phyloP scores from a whole-genome alignment of 2,113 vertebrate genomes.

The Nestor notabilis region DNA sequence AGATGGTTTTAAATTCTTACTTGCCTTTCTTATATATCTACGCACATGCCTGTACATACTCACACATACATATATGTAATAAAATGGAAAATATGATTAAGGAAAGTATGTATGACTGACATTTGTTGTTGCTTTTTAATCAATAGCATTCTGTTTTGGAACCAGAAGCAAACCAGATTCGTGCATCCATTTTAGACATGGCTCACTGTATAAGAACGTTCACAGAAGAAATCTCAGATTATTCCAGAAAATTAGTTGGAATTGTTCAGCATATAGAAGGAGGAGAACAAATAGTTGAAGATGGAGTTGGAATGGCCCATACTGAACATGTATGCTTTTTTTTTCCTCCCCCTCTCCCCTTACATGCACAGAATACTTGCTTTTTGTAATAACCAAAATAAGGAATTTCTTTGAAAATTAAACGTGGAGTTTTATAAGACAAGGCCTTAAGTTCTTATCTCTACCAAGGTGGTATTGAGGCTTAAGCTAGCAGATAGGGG shows the following conservation, averaged over 20 bases:
- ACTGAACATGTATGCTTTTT: conserved; percentile 89
- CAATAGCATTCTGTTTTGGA: conserved; percentile 92
- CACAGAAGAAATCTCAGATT: conserved; percentile 97
- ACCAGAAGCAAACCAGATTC: conserved; percentile 95
- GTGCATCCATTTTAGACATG: conserved; percentile 98
- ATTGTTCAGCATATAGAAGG: conserved; percentile 98
- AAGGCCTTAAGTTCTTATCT: not conserved
- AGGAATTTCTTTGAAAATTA: not conserved
- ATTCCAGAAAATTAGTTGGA: conserved; percentile 94
- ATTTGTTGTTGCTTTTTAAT: conserved; percentile 24
- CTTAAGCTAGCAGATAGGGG: not conserved
- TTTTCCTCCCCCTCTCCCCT: not conserved
- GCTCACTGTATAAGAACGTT: conserved; percentile 97
- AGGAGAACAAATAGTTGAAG: conserved; percentile 97
- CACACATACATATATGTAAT: not conserved
- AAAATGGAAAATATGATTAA: not conserved
- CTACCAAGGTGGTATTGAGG: not conserved
- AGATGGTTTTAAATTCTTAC: not conserved
- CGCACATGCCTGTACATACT: not conserved
- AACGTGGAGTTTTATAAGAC: not conserved
- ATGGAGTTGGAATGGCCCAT: conserved; percentile 93
- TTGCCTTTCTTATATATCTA: not conserved
- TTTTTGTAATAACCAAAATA: not conserved
- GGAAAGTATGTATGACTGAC: not conserved
- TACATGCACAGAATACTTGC: not conserved